These are phyloP conservation scores for Quadriops clusia DNA, from an alignment of 2,888 invertebrate species.

Conservation along the genomic window DNA sequence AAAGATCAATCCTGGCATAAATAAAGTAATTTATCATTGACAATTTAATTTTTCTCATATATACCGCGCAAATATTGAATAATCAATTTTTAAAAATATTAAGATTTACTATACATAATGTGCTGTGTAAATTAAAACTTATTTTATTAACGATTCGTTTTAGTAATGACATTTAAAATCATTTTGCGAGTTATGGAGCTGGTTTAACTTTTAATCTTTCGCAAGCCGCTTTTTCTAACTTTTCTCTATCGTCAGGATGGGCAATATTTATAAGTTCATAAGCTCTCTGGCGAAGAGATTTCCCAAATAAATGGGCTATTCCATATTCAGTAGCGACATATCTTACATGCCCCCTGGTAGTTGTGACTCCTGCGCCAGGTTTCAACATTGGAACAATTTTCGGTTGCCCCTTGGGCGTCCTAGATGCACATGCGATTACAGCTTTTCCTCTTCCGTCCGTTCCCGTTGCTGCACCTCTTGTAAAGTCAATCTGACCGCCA, in stretches of 20 bases:
- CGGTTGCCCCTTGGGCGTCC: constrained; percentile 43
- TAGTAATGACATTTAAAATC: no score
- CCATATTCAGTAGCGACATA: constrained; percentile 59
- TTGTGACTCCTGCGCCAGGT: constrained; percentile 53
- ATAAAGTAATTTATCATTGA: no score
- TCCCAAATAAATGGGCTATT: constrained; percentile 55
- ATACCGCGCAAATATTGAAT: no score
- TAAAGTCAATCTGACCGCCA: constrained; percentile 57
- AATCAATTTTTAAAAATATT: no score
- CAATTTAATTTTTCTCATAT: no score
- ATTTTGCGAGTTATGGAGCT: constrained; percentile 20
- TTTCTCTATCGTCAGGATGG: constrained; percentile 50
- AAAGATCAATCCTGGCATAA: no score
- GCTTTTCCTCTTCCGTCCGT: constrained; percentile 54
- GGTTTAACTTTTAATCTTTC: constrained; percentile 34
- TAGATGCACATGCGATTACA: constrained; percentile 51
- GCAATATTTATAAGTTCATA: constrained; percentile 51
- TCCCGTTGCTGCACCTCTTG: constrained; percentile 50
- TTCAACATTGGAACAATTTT: constrained; percentile 51
- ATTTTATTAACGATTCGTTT: no score
- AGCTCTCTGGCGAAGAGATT: constrained; percentile 51
- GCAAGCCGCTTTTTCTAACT: constrained; percentile 51
- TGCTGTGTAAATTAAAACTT: no score
- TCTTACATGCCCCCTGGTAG: constrained; percentile 52
- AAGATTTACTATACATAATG: no score